Percentiles rank a stretch among this genome's conserved stretches.
These are phyloP conservation scores for Campaea margaritaria DNA, from an alignment of 2,888 invertebrate species.

Conservation along the genomic window DNA sequence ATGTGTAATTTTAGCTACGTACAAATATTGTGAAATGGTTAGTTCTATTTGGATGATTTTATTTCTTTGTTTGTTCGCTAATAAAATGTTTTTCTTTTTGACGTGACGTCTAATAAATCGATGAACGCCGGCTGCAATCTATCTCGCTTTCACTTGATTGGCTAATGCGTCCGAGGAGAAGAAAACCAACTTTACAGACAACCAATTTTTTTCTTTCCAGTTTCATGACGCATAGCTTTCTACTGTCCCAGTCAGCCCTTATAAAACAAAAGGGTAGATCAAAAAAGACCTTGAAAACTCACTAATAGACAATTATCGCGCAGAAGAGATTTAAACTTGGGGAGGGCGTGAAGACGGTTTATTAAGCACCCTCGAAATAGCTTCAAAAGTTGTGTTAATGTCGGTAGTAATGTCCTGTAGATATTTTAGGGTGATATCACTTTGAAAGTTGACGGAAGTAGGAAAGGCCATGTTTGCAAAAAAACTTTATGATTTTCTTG, in stretches of 20 bases:
- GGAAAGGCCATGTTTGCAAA: background rate
- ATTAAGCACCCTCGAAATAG: constrained; percentile 49
- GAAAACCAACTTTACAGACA: too few relatives aligned
- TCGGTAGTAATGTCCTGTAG: constrained; percentile 33
- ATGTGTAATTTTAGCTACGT: too few relatives aligned
- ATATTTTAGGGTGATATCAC: constrained; percentile 14
- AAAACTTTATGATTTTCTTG: background rate
- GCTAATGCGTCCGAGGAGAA: too few relatives aligned
- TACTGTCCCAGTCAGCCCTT: background rate
- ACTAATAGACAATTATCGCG: constrained; percentile 53
- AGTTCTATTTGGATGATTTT: too few relatives aligned
- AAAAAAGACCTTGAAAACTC: constrained; percentile 47
- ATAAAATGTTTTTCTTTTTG: too few relatives aligned
- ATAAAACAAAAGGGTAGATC: constrained; percentile 37
- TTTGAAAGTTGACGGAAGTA: constrained; percentile 13
- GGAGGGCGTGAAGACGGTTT: constrained; percentile 49
- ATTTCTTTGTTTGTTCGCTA: too few relatives aligned
- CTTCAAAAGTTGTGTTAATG: constrained; percentile 43
- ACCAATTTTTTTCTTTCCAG: too few relatives aligned
- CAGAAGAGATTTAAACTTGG: constrained; percentile 54
- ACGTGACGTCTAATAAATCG: too few relatives aligned
- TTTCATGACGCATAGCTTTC: too few relatives aligned
- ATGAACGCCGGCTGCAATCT: too few relatives aligned
- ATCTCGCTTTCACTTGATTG: too few relatives aligned
- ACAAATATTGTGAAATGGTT: too few relatives aligned